These are phyloP conservation scores for Eulemur mongoz DNA, from an alignment of 2,797 vertebrate species.

Conservation along the genomic window DNA sequence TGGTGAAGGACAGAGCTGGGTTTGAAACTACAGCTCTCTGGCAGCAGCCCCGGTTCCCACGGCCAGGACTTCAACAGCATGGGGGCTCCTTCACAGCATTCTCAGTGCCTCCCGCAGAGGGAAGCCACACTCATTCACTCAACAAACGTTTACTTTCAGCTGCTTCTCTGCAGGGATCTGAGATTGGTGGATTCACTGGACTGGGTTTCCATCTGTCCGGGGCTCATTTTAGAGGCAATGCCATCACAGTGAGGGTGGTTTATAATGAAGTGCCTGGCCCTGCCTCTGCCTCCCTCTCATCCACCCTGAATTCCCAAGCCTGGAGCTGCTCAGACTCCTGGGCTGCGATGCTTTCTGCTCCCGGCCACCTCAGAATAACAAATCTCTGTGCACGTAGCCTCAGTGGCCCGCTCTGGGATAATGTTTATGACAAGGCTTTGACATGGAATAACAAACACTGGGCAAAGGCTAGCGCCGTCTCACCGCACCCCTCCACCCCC, in stretches of 20 bases:
- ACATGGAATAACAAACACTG: constrained; percentile 78
- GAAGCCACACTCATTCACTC: not conserved
- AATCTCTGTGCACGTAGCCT: constrained; percentile 20
- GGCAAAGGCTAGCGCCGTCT: not conserved
- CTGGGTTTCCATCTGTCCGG: not conserved
- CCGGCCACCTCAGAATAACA: constrained; percentile 70
- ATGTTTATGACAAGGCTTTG: constrained; percentile 78
- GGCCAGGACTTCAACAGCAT: not conserved
- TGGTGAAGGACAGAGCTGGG: not conserved
- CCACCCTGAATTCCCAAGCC: not conserved
- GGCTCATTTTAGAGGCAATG: not conserved
- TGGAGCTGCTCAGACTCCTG: not conserved
- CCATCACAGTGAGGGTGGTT: not conserved
- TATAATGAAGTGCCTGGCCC: not conserved
- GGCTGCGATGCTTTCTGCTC: not conserved
- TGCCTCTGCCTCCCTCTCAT: not conserved
- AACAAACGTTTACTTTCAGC: not conserved
- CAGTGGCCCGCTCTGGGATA: constrained; percentile 66
- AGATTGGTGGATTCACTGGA: not conserved
- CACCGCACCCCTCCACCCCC: no score
- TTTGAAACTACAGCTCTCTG: not conserved
- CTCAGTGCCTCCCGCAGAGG: not conserved
- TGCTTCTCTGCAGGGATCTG: not conserved
- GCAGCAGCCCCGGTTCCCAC: not conserved
- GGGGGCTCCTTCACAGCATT: not conserved